Conservation (phyloP, 2,888 invertebrate genomes). For the Drosophila multiciliata region DNA sequence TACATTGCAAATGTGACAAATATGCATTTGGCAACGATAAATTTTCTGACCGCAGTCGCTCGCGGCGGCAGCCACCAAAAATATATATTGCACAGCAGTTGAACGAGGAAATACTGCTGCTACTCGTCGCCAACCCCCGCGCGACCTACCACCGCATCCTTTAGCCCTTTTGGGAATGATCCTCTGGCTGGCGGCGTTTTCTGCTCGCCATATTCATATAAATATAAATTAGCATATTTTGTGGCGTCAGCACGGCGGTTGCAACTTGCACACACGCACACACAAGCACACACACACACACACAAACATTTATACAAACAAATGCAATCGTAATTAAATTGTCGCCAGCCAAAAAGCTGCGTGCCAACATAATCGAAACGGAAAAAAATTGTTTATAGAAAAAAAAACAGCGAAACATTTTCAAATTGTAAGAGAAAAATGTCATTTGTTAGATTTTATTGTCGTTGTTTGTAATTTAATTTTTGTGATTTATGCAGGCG, state of each 20-base stretch:
- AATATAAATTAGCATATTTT: constrained; percentile 81
- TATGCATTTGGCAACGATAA: constrained; percentile 79
- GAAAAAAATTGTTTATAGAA: constrained; percentile 4
- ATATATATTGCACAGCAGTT: constrained; percentile 58
- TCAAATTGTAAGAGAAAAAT: constrained; percentile 28
- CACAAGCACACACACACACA: constrained; percentile 9
- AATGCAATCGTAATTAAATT: constrained; percentile 72
- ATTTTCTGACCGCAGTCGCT: constrained; percentile 75
- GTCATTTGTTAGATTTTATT: constrained; percentile 72
- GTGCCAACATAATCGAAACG: constrained; percentile 46
- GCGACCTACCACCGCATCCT: neutral
- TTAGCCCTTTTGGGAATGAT: constrained; percentile 32
- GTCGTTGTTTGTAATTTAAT: constrained; percentile 73
- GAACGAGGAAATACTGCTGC: neutral
- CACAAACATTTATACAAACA: constrained; percentile 7
- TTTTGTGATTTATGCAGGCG: constrained; percentile 74
- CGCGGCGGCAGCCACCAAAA: constrained; percentile 66
- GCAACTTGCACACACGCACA: constrained; percentile 27
- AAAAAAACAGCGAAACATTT: neutral
- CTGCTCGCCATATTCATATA: constrained; percentile 71
- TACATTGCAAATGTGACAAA: constrained; percentile 79
- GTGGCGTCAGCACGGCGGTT: constrained; percentile 72
- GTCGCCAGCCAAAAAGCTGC: constrained; percentile 62
- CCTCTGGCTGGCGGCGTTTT: constrained; percentile 13
- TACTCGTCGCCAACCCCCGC: neutral